Evolutionary conservation across 1,140 invertebrate genomes (phyloP).

Genomic region (Lasioglossum albipes): DNA sequence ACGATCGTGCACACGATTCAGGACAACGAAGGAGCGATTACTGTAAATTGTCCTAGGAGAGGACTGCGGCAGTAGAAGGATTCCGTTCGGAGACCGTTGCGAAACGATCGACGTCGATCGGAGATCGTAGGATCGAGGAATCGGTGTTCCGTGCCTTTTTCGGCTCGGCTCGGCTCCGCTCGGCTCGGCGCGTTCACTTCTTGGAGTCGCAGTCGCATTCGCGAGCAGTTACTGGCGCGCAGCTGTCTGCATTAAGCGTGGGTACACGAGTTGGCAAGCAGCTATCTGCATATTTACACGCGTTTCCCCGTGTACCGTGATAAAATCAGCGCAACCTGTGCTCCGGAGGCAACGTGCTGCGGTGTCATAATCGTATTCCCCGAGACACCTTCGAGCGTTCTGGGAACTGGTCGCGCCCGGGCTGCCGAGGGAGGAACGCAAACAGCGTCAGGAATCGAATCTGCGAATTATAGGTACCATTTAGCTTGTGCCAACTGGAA

Average conservation of each 20-base stretch:
- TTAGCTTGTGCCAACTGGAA: too few relatives aligned
- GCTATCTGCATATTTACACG: constrained; percentile 48
- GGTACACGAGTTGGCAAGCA: constrained; percentile 36
- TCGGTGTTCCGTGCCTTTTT: too few relatives aligned
- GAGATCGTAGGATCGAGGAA: too few relatives aligned
- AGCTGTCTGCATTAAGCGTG: constrained; percentile 26
- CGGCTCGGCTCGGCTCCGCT: too few relatives aligned
- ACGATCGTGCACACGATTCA: too few relatives aligned
- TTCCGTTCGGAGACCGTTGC: too few relatives aligned
- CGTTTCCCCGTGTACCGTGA: constrained; percentile 39
- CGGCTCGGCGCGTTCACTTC: too few relatives aligned
- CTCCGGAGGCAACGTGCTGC: constrained; percentile 6
- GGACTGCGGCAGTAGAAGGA: too few relatives aligned
- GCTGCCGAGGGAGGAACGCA: neutral
- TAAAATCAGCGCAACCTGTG: constrained; percentile 46
- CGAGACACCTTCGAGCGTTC: constrained; percentile 18
- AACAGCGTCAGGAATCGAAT: constrained; percentile 17
- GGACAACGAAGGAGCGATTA: too few relatives aligned
- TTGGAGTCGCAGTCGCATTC: neutral
- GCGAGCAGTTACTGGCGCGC: neutral
- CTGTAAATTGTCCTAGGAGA: too few relatives aligned
- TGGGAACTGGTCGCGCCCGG: constrained; percentile 10
- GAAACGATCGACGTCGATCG: too few relatives aligned
- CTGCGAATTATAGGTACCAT: neutral
- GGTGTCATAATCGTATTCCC: constrained; percentile 45